Conservation (phyloP, 2,888 invertebrate genomes). For the Syrphus vitripennis region DNA sequence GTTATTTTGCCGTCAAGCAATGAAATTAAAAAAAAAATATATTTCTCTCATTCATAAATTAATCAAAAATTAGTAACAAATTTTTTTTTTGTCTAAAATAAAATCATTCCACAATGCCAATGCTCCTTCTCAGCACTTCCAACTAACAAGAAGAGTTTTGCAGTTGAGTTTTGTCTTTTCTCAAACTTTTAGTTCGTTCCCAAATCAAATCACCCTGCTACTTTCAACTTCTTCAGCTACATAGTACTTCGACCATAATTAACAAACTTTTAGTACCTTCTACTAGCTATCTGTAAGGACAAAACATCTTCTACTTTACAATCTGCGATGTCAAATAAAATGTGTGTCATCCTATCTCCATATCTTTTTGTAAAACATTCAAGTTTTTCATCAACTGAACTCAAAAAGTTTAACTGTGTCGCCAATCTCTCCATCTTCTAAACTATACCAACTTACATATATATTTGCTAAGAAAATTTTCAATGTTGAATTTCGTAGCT, state of each 20-base stretch:
- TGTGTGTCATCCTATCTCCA: neutral
- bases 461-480: neutral
- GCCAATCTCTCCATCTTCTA: neutral
- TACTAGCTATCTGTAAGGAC: neutral
- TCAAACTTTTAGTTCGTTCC: neutral
- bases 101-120: neutral
- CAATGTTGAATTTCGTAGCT: neutral
- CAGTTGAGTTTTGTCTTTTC: neutral
- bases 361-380: neutral
- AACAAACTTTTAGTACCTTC: conserved; percentile 15
- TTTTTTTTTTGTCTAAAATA: neutral
- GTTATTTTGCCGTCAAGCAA: too few relatives aligned
- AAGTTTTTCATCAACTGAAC: conserved; percentile 11
- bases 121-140: neutral
- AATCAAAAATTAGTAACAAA: neutral
- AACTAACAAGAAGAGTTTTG: neutral
- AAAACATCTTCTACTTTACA: neutral
- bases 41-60: too few relatives aligned
- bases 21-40: too few relatives aligned
- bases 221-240: neutral
- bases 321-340: neutral
- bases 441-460: neutral
- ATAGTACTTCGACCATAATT: neutral
- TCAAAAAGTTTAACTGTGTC: neutral
- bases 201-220: conserved; percentile 2